A percentile compares a stretch with the other conserved stretches of the same genome.
These are phyloP conservation scores for Coreius guichenoti DNA, from an alignment of 2,797 vertebrate species.

Conservation along the genomic window DNA sequence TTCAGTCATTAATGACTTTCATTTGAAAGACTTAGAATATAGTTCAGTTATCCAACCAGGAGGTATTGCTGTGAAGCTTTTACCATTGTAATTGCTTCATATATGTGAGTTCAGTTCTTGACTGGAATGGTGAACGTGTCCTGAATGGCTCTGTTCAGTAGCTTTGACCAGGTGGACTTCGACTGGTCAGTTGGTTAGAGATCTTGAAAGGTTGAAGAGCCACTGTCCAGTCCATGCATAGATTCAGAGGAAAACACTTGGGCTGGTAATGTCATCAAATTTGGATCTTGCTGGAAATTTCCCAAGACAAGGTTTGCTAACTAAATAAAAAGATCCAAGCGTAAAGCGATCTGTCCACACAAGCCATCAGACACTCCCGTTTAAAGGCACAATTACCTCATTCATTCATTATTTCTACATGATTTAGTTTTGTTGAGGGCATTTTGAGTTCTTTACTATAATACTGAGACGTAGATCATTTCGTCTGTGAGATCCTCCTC, in stretches of 20 bases:
- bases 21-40: background rate
- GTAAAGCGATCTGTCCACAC: background rate
- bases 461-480: constrained; percentile 96
- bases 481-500: constrained; percentile 97
- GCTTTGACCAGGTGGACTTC: background rate
- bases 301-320: background rate
- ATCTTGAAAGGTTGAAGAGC: background rate
- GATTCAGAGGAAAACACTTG: constrained; percentile 19
- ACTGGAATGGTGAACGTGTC: background rate
- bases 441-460: constrained; percentile 82
- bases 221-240: background rate
- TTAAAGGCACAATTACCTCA: constrained; percentile 78
- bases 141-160: background rate
- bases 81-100: no score
- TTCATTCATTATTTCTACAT: constrained; percentile 51
- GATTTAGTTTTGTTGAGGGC: constrained; percentile 63
- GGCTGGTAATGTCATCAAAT: background rate
- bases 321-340: background rate
- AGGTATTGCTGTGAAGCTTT: background rate
- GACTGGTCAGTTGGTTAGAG: background rate
- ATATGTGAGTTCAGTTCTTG: background rate
- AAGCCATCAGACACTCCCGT: constrained; percentile 11
- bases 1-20: background rate
- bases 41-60: background rate
- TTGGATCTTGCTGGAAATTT: background rate